Base-by-base conservation (phyloP, 92 coral and sea anemone genomes). In the Actinernus sp. region DNA sequence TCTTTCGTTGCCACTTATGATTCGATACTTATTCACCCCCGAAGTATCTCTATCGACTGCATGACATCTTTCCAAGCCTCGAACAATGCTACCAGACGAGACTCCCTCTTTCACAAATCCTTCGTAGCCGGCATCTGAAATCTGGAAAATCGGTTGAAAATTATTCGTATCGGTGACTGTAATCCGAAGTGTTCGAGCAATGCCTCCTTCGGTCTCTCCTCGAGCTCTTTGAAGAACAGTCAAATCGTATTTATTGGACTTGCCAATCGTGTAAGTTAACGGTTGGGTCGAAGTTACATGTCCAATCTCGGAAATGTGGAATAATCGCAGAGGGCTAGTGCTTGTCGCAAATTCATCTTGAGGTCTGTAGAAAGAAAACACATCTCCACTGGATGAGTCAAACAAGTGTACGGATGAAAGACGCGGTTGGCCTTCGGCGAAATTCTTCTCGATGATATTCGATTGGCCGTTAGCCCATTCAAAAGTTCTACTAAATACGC, bases 1-100 rank as follows among this genome's bases (percentile, higher is more conserved):
- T 67, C 66, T 81, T 19, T 81, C 88, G 67, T 81, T 81, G 22
- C 88, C 88, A 17, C 78, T 65, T 22, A 73, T 64, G 20, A 81
- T 81, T 4, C 45, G 25, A 47, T 81, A 81, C 22, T 49, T 31
- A 24, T 58, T 56, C 12, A 81, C 61, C 36, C 80, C 80, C 23
- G 51, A 27, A 7, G 80, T 50, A 33, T 81, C 88, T 23, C 88
- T 65, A 26, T 81, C 88, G 29, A 62, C 79, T 2, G 88, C 88
- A 61, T 81, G 56, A 50, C 73, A 72, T 17, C 50, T 69, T 32
- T 76, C 88, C 10, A 81, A 57, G 3, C 88, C 88, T 21, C 65
- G 74, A 9, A 81, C 88, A 34, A 73, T 48, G 19, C 56, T 55
- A 26, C 66, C 60, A 16, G 61, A 49, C 3, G 71, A 18, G 5